Conservation (phyloP, 2,797 vertebrate genomes). For the Spheniscus humboldti region DNA sequence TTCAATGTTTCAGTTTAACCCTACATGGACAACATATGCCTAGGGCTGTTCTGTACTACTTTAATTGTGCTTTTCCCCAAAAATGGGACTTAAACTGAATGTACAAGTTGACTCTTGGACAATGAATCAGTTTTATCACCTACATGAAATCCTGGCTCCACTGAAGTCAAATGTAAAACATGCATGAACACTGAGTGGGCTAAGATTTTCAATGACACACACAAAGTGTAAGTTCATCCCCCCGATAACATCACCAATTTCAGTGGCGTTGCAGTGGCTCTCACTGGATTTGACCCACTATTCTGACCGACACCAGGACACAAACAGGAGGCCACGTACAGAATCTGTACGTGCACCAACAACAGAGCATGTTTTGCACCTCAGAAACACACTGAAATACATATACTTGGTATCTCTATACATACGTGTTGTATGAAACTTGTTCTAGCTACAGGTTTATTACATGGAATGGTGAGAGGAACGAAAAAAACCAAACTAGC, state of each 20-base stretch:
- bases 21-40: background rate
- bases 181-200: background rate
- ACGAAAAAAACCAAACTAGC: background rate
- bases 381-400: background rate
- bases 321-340: background rate
- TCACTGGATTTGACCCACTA: background rate
- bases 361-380: background rate
- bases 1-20: background rate
- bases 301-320: background rate
- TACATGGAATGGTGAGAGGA: background rate
- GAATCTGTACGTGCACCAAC: background rate
- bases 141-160: background rate
- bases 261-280: background rate
- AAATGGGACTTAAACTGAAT: background rate
- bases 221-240: background rate
- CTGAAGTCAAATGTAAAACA: background rate
- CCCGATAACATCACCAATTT: rapidly evolving
- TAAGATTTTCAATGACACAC: background rate
- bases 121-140: background rate
- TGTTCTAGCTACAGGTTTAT: background rate
- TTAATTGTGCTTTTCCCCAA: background rate
- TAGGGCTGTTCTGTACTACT: background rate
- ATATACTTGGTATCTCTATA: background rate
- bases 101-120: background rate
- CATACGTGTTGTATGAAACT: background rate